Evolutionary conservation across 1,140 invertebrate species (phyloP).

Genomic region (Argopecten irradians): DNA sequence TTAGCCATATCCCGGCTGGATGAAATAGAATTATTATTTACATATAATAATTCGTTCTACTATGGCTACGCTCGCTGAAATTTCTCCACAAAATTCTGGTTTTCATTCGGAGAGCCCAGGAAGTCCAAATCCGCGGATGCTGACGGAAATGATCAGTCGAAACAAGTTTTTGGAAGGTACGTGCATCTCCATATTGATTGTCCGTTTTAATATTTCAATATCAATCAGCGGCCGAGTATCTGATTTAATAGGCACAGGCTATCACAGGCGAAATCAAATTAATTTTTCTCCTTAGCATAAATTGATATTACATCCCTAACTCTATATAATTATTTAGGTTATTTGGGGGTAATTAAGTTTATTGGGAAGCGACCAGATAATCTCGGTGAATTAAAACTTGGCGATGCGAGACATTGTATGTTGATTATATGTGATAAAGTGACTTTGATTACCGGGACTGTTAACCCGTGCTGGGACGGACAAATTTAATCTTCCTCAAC

Average conservation of each 20-base stretch:
- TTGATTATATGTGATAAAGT: background rate
- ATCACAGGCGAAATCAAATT: background rate
- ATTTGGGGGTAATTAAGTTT: conserved; percentile 17
- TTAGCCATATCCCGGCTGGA: background rate
- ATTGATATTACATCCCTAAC: conserved; percentile 11
- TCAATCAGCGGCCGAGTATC: background rate
- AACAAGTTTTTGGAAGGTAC: conserved; percentile 21
- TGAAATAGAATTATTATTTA: conserved; percentile 24
- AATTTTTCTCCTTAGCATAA: conserved; percentile 23
- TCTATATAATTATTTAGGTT: conserved; percentile 19
- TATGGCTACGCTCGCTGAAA: background rate
- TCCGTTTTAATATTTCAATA: conserved; percentile 23
- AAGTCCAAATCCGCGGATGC: conserved; percentile 5
- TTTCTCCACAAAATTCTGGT: conserved; percentile 17
- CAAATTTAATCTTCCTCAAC: conserved; percentile 6
- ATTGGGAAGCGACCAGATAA: conserved; percentile 15
- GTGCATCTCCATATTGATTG: background rate
- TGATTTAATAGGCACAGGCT: conserved; percentile 1
- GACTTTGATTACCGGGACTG: background rate
- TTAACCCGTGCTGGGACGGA: conserved; percentile 6
- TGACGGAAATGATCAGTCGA: conserved; percentile 13
- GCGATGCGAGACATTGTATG: background rate
- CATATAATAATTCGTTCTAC: background rate
- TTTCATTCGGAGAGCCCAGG: conserved; percentile 11
- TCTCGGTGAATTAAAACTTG: conserved; percentile 12